phyloP scores from a whole-genome alignment of 2,113 vertebrate species.

The Nipponia nippon region DNA sequence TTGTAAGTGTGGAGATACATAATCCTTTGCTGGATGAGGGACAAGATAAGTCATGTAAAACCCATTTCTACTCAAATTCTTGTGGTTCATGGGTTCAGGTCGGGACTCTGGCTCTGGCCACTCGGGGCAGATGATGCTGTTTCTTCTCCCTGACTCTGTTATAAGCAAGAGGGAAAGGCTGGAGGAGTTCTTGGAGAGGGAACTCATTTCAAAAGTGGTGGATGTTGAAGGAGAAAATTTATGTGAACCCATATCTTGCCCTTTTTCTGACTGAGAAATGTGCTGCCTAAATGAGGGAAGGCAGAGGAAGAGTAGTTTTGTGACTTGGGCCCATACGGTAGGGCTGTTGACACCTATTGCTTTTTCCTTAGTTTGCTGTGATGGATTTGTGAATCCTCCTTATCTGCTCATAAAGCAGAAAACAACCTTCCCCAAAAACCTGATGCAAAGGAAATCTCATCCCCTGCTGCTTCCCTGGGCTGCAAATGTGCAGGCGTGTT shows the following conservation, averaged over 20 bases:
- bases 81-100: neutral
- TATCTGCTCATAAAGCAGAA: neutral
- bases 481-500: rapidly evolving
- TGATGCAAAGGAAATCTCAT: neutral
- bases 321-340: neutral
- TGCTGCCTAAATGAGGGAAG: neutral
- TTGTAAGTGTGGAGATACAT: neutral
- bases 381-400: neutral
- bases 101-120: neutral
- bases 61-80: neutral
- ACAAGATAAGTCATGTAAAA: neutral
- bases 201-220: neutral
- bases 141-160: neutral
- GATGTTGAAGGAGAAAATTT: neutral
- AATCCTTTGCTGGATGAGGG: neutral
- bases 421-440: neutral
- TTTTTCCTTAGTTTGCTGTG: neutral
- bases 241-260: neutral
- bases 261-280: neutral
- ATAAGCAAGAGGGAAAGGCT: neutral
- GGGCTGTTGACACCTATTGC: neutral
- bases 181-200: neutral
- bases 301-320: neutral
- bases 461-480: neutral
- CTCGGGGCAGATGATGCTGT: neutral